Base-by-base conservation (phyloP, 2,888 invertebrate genomes). In the Morpho deidamia region DNA sequence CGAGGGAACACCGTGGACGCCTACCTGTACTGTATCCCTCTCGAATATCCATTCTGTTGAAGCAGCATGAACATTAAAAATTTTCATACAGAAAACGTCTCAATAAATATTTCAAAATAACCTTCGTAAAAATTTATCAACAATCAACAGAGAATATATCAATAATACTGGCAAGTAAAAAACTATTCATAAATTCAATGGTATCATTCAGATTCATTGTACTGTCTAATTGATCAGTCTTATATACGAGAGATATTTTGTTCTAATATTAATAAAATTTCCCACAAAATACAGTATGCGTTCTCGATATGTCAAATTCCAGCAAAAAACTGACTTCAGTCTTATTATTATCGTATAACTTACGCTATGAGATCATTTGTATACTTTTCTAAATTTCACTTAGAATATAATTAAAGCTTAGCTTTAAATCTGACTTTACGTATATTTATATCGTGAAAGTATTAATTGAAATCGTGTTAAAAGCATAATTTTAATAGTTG, bases 11-110 rank as follows among this genome's bases (percentile, higher is more conserved):
- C 50, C 48, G 59, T 47, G 61, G 50, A 62, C 65, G 63, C 78
- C 83, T 86, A 87, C 83, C 86, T 86, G 83, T 81, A 79, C 72
- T 79, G 80, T 71, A 81, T 81, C 80, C 75, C 86, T 81, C 84
- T 81, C 78, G 81, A 77, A 69, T 81, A 83, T 72, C 81, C 86
- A 71, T 84, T 81, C 86, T 87, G 78, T 84, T 75, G 80, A 68
- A 77, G 87, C 84, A 73, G 88, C 88, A 69, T 78, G 78, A 79
- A 83, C 75, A 77, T 59, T 42, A 72, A 76, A 58, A 60, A 59
- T 60, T 54, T 33, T 68, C 69, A 71, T 67, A 69, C 43, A 49
- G 69, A 75, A 80, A 80, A 77, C 67, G 72, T 60, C 65, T 74
- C 71, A 53, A 39, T 78, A 83, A 82, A 80, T 65, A 76, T 62